phyloP scores from a whole-genome alignment of 1,140 invertebrate species.

The Parapsyche elsis region DNA sequence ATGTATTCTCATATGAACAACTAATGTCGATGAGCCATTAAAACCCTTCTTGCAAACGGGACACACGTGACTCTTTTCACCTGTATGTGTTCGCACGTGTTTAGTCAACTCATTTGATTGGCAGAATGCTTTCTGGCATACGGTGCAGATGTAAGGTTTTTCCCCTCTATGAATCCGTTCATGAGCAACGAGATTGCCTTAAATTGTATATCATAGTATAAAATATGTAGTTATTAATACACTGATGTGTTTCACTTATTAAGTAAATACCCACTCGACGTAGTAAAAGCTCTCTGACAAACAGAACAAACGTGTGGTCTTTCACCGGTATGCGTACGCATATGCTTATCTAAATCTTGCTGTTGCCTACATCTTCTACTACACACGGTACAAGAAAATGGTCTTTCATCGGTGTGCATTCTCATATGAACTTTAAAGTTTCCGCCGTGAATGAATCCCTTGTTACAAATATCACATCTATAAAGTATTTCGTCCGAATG shows the following conservation, averaged over 20 bases:
- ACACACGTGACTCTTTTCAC: slow-evolving; percentile 66
- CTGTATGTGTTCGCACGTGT: slow-evolving; percentile 67
- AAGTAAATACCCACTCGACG: slow-evolving; percentile 61
- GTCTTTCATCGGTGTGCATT: slow-evolving; percentile 78
- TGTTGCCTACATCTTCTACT: slow-evolving; percentile 66
- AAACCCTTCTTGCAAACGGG: slow-evolving; percentile 67
- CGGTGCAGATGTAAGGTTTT: slow-evolving; percentile 58
- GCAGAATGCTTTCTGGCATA: slow-evolving; percentile 58
- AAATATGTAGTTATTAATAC: neutral
- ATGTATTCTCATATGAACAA: slow-evolving; percentile 67
- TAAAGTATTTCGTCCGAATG: slow-evolving; percentile 77
- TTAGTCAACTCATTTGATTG: slow-evolving; percentile 49
- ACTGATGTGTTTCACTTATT: neutral
- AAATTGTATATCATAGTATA: too few species aligned
- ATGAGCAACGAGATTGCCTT: slow-evolving; percentile 67
- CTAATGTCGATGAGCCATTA: slow-evolving; percentile 65
- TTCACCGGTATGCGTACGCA: slow-evolving; percentile 69
- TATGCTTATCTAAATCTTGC: slow-evolving; percentile 68
- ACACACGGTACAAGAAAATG: slow-evolving; percentile 73
- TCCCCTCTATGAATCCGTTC: slow-evolving; percentile 63
- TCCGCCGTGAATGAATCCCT: slow-evolving; percentile 75
- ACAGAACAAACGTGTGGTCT: slow-evolving; percentile 70
- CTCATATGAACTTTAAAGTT: slow-evolving; percentile 68
- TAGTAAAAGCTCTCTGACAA: slow-evolving; percentile 70
- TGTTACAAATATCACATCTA: slow-evolving; percentile 76